Evolutionary conservation across 1,140 invertebrate genomes (phyloP).

Genomic region (Meloidogyne exigua): DNA sequence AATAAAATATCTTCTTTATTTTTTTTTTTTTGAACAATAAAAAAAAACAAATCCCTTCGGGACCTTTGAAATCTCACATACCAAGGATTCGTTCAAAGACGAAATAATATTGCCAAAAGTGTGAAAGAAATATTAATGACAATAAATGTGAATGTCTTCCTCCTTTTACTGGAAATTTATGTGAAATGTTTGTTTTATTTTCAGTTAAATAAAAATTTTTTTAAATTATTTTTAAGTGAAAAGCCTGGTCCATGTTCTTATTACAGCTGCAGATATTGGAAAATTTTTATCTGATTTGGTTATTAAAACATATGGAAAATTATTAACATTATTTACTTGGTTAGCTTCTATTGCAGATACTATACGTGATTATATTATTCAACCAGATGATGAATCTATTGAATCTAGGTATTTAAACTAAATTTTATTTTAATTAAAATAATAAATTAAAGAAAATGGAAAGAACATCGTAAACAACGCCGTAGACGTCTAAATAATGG

Average conservation of each 20-base stretch:
- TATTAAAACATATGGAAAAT: conserved; percentile 55
- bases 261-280: conserved; percentile 64
- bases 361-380: conserved; percentile 54
- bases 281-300: conserved; percentile 64
- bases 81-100: too few relatives aligned
- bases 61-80: neutral
- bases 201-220: too few relatives aligned
- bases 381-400: conserved; percentile 60
- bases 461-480: conserved; percentile 41
- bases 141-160: conserved; percentile 72
- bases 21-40: neutral
- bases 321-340: conserved; percentile 54
- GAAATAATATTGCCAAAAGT: conserved; percentile 81
- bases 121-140: conserved; percentile 67
- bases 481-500: conserved; percentile 22
- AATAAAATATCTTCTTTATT: too few relatives aligned
- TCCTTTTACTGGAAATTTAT: conserved; percentile 65
- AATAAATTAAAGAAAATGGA: conserved; percentile 27
- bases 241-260: conserved; percentile 63
- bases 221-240: conserved; percentile 61
- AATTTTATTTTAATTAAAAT: neutral
- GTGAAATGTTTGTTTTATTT: conserved; percentile 8
- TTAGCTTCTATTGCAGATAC: conserved; percentile 50
- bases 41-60: neutral
- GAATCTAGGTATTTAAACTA: conserved; percentile 52